Base-by-base conservation (phyloP, 2,113 vertebrate genomes). In the Esox niger region DNA sequence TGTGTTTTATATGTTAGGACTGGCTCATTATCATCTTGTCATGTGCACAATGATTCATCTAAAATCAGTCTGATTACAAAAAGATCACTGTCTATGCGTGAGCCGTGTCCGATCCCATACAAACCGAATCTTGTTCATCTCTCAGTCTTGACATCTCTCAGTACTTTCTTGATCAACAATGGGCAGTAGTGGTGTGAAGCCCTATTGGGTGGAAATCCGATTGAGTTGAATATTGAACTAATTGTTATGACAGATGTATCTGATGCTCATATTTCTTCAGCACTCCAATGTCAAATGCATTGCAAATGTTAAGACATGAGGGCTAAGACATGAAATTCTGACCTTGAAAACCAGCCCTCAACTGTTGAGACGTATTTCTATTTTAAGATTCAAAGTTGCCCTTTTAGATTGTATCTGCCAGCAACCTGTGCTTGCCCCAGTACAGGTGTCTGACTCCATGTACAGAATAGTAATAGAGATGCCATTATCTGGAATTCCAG, bases 401-500 rank as follows among this genome's bases (percentile, higher is more conserved):
- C 0, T 26, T 31, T 27, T 11, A 46, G 32, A 59, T 35, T 67
- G n/a, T 26, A 11, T 27, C 25, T 21, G 35, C 59, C 21, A 21
- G 59, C 0, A 4, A 17, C 21, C 32, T 35, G n/a, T 61, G 26
- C 35, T 31, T 33, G 30, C 10, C n/a, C 9, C 59, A 61, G 59
- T 68, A 55, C 66, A 46, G 55, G 46, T 68, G 66, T 43, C 32
- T 59, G 15, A 20, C 32, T 68, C 35, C 15, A 32, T 3, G 9
- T 35, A 13, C 31, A 59, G 54, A 56, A 58, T 65, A 73, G 66
- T 69, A 69, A 69, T 59, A 61, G 33, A 73, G 71, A 64, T 30
- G 69, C 68, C 35, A 72, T 72, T 71, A 69, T 64, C 57, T 31
- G 64, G 43, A 71, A 72, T 62, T 52, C 1, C 64, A 15, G 60